These are phyloP conservation scores for Myathropa florea DNA, from an alignment of 2,888 invertebrate species.

Conservation along the genomic window DNA sequence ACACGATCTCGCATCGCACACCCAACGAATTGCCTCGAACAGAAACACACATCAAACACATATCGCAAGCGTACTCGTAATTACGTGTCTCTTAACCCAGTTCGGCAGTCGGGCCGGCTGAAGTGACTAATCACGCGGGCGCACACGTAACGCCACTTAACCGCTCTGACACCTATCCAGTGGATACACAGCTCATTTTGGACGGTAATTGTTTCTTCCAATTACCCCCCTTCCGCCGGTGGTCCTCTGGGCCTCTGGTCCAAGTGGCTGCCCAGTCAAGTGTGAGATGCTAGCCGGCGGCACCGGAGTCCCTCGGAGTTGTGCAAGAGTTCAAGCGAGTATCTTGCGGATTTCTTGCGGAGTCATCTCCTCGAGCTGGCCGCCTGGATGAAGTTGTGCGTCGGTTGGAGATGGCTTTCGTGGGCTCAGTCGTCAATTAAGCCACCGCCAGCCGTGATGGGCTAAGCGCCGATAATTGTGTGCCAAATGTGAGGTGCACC, in stretches of 20 bases:
- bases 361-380: background rate
- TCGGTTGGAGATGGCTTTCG: background rate
- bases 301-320: background rate
- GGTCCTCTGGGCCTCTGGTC: background rate
- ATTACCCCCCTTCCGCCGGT: background rate
- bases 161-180: background rate
- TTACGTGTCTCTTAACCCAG: constrained; percentile 39
- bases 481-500: background rate
- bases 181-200: background rate
- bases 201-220: background rate
- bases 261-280: constrained; percentile 22
- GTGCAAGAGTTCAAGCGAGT: background rate
- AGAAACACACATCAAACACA: background rate
- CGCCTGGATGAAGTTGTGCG: background rate
- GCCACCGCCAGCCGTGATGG: background rate
- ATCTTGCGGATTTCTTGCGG: constrained; percentile 2
- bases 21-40: background rate
- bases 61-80: background rate
- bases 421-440: background rate
- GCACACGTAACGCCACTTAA: constrained; percentile 24
- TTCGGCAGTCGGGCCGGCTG: constrained; percentile 14
- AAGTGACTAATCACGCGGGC: constrained; percentile 12
- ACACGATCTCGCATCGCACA: background rate
- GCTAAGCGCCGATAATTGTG: constrained; percentile 8
- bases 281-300: background rate